These are phyloP conservation scores for Peucedramus taeniatus DNA, from an alignment of 2,113 vertebrate species.

Conservation along the genomic window DNA sequence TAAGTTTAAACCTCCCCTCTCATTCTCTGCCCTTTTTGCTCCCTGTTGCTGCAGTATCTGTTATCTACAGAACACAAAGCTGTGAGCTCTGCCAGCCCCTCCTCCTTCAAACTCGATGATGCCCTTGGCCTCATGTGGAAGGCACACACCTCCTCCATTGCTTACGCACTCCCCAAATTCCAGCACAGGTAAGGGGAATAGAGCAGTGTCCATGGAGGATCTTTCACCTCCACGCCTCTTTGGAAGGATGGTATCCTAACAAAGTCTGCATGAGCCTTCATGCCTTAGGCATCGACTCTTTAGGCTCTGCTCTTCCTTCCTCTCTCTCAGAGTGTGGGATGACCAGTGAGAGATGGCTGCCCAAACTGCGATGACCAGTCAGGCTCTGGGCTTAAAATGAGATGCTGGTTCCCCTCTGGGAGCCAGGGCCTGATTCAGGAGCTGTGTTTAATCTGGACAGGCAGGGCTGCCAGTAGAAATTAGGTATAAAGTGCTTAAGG, in stretches of 20 bases:
- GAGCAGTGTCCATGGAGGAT: neutral
- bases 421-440: neutral
- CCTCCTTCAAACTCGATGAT: slow-evolving; percentile 43
- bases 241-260: neutral
- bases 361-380: rapidly evolving
- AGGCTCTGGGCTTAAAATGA: neutral
- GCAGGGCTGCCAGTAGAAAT: neutral
- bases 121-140: slow-evolving; percentile 60
- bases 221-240: neutral
- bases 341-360: neutral
- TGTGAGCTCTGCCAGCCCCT: neutral
- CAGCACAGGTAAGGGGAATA: slow-evolving; percentile 44
- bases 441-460: neutral
- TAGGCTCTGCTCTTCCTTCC: neutral
- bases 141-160: slow-evolving; percentile 48
- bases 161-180: neutral
- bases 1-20: neutral
- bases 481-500: neutral
- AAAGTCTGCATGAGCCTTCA: neutral
- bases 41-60: slow-evolving; percentile 24
- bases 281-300: neutral
- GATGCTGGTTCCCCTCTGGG: neutral
- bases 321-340: rapidly evolving
- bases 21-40: neutral
- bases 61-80: neutral